Base-by-base conservation (phyloP, 2,888 invertebrate species). In the Catocala sponsa region DNA sequence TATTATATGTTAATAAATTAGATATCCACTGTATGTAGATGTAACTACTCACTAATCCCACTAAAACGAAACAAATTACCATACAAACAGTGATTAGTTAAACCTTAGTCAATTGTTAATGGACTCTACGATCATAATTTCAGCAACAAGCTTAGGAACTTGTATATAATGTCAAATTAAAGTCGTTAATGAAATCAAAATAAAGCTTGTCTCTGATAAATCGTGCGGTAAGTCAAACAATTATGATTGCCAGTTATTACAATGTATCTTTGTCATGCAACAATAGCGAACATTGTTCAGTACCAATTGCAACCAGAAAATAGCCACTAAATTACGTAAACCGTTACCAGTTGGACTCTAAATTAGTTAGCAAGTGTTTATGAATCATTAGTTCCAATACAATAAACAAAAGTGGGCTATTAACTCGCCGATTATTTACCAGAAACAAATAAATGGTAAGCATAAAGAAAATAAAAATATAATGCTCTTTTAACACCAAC, bases 191-290 rank as follows among this genome's bases (percentile, higher is more conserved):
- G 80, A 80, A 87, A 87, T 86, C 84, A 84, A 85, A 89, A 84
- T 85, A 78, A 82, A 80, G 76, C 81, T 78, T 80, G 85, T 80
- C 84, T 82, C 80, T 87, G 86, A 89, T 87, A 88, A 89, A 90
- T 91, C 86, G 86, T 88, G 82, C 62, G 60, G 70, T 85, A 89
- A 90, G 87, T 90, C 84, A 85, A 89, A 86, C 88, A 87, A 89
- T 91, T 90, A 89, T 87, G 86, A 88, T 88, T 83, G 85, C 79
- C 84, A 81, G 87, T 87, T 87, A 84, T 84, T 84, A 87, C 88
- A 89, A 89, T 89, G 91, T 91, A 85, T 91, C 91, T 90, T 84
- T 90, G 93, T 92, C 91, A 86, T 80, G 88, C 89, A 87, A 91
- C 91, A 92, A 92, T 90, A 83, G 87, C 83, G 79, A 79, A 88